phyloP scores from a whole-genome alignment of 2,888 invertebrate genomes.

The Lymantria dispar region DNA sequence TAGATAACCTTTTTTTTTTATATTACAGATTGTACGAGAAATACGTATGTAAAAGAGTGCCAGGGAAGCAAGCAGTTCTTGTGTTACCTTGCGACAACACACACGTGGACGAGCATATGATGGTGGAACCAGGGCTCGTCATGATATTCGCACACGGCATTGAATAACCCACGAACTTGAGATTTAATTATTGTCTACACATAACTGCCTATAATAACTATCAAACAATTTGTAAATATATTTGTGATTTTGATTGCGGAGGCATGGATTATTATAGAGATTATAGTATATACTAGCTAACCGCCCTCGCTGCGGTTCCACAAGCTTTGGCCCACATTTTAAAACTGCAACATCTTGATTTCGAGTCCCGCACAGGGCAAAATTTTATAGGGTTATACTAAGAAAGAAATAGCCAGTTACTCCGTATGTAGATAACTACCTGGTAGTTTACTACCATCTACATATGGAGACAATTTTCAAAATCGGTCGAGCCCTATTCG shows the following conservation, averaged over 20 bases:
- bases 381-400: too few relatives aligned
- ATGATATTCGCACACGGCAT: conserved; percentile 99
- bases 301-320: too few relatives aligned
- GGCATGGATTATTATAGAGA: too few relatives aligned
- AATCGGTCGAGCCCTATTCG: too few relatives aligned
- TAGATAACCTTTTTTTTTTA: neutral
- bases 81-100: conserved; percentile 97
- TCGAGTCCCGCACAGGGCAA: too few relatives aligned
- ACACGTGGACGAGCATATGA: conserved; percentile 97
- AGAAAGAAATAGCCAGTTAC: too few relatives aligned
- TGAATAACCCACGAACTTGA: conserved; percentile 74
- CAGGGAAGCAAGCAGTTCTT: conserved; percentile 97
- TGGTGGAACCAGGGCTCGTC: conserved; percentile 97
- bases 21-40: conserved; percentile 89
- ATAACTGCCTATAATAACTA: conserved; percentile 13
- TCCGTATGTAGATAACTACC: too few relatives aligned
- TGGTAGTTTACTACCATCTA: too few relatives aligned
- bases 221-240: conserved; percentile 14
- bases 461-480: too few relatives aligned
- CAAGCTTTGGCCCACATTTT: too few relatives aligned
- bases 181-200: conserved; percentile 8
- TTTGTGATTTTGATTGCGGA: conserved; percentile 22
- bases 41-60: conserved; percentile 96
- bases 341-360: too few relatives aligned
- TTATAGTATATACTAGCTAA: too few relatives aligned